phyloP scores from a whole-genome alignment of 2,888 invertebrate genomes.

The Drosophila atripex region DNA sequence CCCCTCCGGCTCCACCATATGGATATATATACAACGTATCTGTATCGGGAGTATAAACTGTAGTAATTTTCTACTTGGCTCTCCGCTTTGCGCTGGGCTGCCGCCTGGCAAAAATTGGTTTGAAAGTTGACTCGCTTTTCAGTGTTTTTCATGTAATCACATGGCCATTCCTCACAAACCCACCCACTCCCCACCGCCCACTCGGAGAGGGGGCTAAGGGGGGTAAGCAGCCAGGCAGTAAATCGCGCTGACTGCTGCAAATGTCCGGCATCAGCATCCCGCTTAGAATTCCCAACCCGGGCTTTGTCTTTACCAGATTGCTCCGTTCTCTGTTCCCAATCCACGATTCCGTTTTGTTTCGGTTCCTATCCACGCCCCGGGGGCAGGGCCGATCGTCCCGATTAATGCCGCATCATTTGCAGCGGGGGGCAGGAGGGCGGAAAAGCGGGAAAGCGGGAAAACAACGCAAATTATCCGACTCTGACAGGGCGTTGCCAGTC shows the following conservation, averaged over 20 bases:
- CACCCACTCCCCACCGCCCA: slow-evolving; percentile 5
- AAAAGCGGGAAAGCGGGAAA: slow-evolving; percentile 45
- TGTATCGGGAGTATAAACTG: slow-evolving; percentile 44
- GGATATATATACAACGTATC: slow-evolving; percentile 3
- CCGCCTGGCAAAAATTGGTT: slow-evolving; percentile 63
- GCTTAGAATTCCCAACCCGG: slow-evolving; percentile 49
- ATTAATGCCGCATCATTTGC: slow-evolving; percentile 73
- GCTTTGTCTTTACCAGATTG: slow-evolving; percentile 40
- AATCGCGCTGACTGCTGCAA: slow-evolving; percentile 67
- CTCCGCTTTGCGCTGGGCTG: slow-evolving; percentile 30
- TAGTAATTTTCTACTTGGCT: slow-evolving; percentile 62
- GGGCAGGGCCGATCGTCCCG: slow-evolving; percentile 58
- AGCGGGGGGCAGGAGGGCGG: slow-evolving; percentile 33
- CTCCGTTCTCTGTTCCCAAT: slow-evolving; percentile 28
- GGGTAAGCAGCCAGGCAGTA: slow-evolving; percentile 68
- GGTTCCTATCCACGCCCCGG: slow-evolving; percentile 62
- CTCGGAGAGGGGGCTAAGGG: not conserved
- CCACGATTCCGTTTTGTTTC: slow-evolving; percentile 26
- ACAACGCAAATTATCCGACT: slow-evolving; percentile 58
- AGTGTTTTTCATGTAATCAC: slow-evolving; percentile 61
- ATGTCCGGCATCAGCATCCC: slow-evolving; percentile 37
- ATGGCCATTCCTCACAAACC: slow-evolving; percentile 29
- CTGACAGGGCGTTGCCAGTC: slow-evolving; percentile 42
- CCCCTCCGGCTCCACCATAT: not conserved
- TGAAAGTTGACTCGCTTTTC: slow-evolving; percentile 49